Evolutionary conservation across 1,140 invertebrate genomes (phyloP).

Genomic region (Zaprionus kolodkinae): DNA sequence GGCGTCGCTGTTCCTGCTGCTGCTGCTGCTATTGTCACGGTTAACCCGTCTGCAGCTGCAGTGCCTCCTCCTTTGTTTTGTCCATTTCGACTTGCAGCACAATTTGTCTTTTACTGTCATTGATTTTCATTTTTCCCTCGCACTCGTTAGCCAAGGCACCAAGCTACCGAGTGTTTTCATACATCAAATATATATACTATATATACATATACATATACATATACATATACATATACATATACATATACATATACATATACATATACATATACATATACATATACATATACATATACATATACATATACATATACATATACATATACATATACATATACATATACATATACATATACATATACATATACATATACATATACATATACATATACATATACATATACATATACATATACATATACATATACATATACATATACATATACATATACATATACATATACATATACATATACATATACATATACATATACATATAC

Average conservation of each 20-base stretch:
- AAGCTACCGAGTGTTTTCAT: constrained; percentile 25
- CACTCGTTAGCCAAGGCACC: constrained; percentile 57
- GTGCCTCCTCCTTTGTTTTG: constrained; percentile 61
- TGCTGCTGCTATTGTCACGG: constrained; percentile 59
- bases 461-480: constrained; percentile 11
- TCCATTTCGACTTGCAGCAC: constrained; percentile 69
- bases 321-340: constrained; percentile 11
- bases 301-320: background rate
- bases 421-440: constrained; percentile 8
- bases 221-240: constrained; percentile 5
- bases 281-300: constrained; percentile 11
- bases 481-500: background rate
- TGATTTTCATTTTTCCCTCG: constrained; percentile 76
- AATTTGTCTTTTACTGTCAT: constrained; percentile 82
- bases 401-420: constrained; percentile 3
- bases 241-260: constrained; percentile 8
- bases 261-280: background rate
- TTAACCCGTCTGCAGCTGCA: constrained; percentile 63
- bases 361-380: constrained; percentile 10
- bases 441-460: background rate
- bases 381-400: background rate
- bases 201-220: constrained; percentile 1
- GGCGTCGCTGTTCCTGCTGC: constrained; percentile 29
- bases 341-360: background rate
- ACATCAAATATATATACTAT: constrained; percentile 11